Evolutionary conservation across 2,113 vertebrate species (phyloP).

Genomic region (Leucopsar rothschildi): DNA sequence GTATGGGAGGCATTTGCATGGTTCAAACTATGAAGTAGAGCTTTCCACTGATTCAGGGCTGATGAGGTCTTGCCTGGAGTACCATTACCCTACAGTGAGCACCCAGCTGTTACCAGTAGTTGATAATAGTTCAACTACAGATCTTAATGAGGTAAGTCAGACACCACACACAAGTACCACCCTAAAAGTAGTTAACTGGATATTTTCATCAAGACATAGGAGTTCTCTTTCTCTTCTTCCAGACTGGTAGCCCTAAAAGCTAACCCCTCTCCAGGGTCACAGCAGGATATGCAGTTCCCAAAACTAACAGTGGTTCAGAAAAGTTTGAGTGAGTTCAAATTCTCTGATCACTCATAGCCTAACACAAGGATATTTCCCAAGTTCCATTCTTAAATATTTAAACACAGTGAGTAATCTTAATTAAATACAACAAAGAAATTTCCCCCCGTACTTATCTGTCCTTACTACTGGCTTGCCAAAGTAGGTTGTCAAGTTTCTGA

Average conservation of each 20-base stretch:
- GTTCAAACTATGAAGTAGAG: not conserved
- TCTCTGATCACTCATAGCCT: not conserved
- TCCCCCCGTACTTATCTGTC: not conserved
- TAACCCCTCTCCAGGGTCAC: not conserved
- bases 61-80: not conserved
- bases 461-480: not conserved
- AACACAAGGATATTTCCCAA: not conserved
- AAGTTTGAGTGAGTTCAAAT: not conserved
- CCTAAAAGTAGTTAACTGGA: not conserved
- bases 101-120: not conserved
- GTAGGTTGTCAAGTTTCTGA: not conserved
- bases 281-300: not conserved
- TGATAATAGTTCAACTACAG: rapidly evolving
- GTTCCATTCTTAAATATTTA: not conserved
- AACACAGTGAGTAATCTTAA: not conserved
- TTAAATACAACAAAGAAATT: not conserved
- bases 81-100: not conserved
- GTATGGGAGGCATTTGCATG: not conserved
- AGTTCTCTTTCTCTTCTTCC: not conserved
- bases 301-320: not conserved
- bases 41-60: not conserved
- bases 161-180: not conserved
- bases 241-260: not conserved
- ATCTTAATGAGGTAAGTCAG: not conserved
- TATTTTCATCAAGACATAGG: not conserved